Evolutionary conservation across 2,113 vertebrate species (phyloP).

Genomic region (Gnathonemus longibarbis): DNA sequence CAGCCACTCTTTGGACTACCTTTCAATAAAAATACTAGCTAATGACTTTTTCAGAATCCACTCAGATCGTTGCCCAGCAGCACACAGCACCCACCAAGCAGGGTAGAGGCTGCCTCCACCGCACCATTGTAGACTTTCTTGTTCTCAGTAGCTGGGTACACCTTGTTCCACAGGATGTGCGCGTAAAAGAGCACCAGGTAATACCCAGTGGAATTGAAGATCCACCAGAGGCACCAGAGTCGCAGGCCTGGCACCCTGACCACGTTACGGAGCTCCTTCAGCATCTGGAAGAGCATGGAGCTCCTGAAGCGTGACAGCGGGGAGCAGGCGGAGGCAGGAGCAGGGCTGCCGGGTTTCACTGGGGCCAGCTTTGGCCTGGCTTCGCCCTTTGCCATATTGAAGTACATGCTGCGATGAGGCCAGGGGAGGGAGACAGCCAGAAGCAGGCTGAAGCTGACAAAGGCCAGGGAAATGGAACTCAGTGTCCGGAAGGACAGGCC

Average conservation of each 20-base stretch:
- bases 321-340: too few species aligned
- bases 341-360: constrained; percentile 25
- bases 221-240: constrained; percentile 95
- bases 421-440: constrained; percentile 73
- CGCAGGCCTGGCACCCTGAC: constrained; percentile 64
- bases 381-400: constrained; percentile 50
- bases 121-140: constrained; percentile 75
- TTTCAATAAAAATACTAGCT: neutral
- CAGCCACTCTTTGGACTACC: neutral
- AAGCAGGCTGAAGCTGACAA: constrained; percentile 68
- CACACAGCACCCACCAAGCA: constrained; percentile 67
- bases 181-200: constrained; percentile 86
- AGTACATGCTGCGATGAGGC: constrained; percentile 82
- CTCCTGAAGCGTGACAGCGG: constrained; percentile 19
- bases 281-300: constrained; percentile 61
- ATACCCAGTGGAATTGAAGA: constrained; percentile 87
- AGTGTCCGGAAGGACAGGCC: constrained; percentile 53
- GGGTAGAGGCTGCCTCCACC: constrained; percentile 79
- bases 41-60: neutral
- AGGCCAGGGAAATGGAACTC: constrained; percentile 70
- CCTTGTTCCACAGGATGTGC: constrained; percentile 80
- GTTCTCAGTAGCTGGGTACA: constrained; percentile 42
- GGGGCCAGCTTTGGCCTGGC: constrained; percentile 43
- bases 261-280: constrained; percentile 58
- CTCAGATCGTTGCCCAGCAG: neutral